phyloP scores from a whole-genome alignment of 2,113 vertebrate species.

The Carassius gibelio region DNA sequence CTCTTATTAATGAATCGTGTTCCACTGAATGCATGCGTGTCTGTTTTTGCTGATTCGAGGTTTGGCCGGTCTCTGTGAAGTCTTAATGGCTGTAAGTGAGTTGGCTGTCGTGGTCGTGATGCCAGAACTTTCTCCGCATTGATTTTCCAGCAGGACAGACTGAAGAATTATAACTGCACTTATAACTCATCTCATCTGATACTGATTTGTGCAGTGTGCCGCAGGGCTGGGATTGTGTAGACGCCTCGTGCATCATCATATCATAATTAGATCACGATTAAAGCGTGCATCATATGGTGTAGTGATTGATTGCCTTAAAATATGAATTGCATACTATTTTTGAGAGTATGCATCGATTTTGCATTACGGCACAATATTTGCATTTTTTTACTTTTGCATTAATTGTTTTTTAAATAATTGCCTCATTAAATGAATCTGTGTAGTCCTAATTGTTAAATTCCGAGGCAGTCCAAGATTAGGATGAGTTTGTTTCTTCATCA shows the following conservation, averaged over 20 bases:
- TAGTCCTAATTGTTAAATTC: too few relatives aligned
- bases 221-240: background rate
- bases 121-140: constrained; percentile 24
- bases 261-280: background rate
- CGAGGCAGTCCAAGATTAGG: too few relatives aligned
- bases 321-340: background rate
- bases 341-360: too few relatives aligned
- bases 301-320: too few relatives aligned
- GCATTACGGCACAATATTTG: too few relatives aligned
- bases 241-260: background rate
- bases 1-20: background rate
- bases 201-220: background rate
- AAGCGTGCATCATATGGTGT: too few relatives aligned
- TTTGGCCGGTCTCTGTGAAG: background rate
- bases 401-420: too few relatives aligned
- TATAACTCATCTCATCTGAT: background rate
- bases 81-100: background rate
- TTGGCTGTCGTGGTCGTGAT: background rate
- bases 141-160: constrained; percentile 24
- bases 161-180: constrained; percentile 20
- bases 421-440: too few relatives aligned
- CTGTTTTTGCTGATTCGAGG: background rate
- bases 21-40: background rate
- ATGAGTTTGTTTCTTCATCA: too few relatives aligned
- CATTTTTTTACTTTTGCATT: too few relatives aligned